Evolutionary conservation across 2,888 invertebrate species (phyloP).

Genomic region (Archips crataeganus): DNA sequence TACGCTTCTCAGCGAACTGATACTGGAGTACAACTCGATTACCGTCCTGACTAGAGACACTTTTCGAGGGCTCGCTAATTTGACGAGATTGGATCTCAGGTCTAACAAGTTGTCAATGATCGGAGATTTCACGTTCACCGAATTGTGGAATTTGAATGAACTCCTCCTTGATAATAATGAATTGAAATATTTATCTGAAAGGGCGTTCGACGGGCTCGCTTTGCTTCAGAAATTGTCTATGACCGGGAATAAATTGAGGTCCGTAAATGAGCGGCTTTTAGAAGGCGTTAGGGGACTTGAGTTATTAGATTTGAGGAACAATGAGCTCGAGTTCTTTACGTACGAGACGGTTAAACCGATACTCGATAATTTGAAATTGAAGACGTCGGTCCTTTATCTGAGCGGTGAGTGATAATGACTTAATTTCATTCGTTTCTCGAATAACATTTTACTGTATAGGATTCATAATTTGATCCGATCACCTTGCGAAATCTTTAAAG

Average conservation of each 20-base stretch:
- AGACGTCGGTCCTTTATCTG: constrained; percentile 76
- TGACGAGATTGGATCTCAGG: constrained; percentile 91
- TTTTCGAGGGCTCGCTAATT: constrained; percentile 90
- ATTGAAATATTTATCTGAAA: constrained; percentile 90
- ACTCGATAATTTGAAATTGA: constrained; percentile 89
- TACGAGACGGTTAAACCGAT: constrained; percentile 91
- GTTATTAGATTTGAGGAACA: constrained; percentile 92
- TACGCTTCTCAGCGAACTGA: constrained; percentile 90
- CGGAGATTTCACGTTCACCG: constrained; percentile 92
- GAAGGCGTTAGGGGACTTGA: constrained; percentile 90
- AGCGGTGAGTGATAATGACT: constrained; percentile 66
- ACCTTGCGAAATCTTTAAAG: constrained; percentile 13
- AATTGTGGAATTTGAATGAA: constrained; percentile 90
- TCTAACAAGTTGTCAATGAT: constrained; percentile 92
- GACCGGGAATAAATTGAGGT: constrained; percentile 91
- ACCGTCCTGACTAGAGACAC: constrained; percentile 91
- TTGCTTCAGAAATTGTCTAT: constrained; percentile 90
- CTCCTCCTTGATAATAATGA: constrained; percentile 90
- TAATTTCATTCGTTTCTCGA: constrained; percentile 37
- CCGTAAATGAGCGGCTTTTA: constrained; percentile 90
- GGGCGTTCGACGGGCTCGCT: constrained; percentile 91
- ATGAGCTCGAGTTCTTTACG: constrained; percentile 91
- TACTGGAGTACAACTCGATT: constrained; percentile 92
- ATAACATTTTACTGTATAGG: constrained; percentile 27
- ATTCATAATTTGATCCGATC: constrained; percentile 32